Percentiles rank a stretch among this genome's conserved stretches.
These are phyloP conservation scores for Dioctria rufipes DNA, from an alignment of 2,888 invertebrate genomes.

Conservation along the genomic window DNA sequence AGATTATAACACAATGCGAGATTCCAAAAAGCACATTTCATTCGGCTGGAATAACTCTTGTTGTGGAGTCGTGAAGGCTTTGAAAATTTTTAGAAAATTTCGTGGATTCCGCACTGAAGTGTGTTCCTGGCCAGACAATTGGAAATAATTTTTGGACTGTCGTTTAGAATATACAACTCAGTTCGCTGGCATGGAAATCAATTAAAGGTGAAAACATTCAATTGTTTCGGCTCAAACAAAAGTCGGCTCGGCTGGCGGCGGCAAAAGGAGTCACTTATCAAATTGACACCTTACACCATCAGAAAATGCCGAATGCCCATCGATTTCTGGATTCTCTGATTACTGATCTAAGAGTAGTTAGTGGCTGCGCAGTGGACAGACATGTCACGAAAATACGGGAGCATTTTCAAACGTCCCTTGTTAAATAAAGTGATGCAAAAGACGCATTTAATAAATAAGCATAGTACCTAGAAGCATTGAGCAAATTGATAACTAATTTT, in stretches of 20 bases:
- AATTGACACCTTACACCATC: constrained; percentile 54
- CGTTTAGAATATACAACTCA: constrained; percentile 47
- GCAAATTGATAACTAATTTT: too few species aligned
- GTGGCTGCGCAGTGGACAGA: too few species aligned
- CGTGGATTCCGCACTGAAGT: constrained; percentile 41
- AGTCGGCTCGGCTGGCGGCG: constrained; percentile 7
- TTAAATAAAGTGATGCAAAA: too few species aligned
- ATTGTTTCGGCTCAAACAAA: constrained; percentile 49
- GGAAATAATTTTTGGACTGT: constrained; percentile 52
- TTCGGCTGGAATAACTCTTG: constrained; percentile 8
- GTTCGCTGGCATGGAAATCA: constrained; percentile 50
- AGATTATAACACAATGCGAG: constrained; percentile 22
- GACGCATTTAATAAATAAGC: too few species aligned
- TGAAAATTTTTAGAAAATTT: constrained; percentile 47
- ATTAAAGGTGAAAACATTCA: constrained; percentile 52
- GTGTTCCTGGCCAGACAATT: constrained; percentile 48
- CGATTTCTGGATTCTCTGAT: constrained; percentile 21
- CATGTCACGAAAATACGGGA: too few species aligned
- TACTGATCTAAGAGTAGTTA: not conserved
- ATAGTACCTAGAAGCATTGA: too few species aligned
- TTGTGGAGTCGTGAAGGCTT: not conserved
- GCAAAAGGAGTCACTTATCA: constrained; percentile 54
- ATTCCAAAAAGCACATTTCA: constrained; percentile 41
- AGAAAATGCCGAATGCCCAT: constrained; percentile 51
- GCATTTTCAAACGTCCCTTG: too few species aligned